Evolutionary conservation across 2,888 invertebrate genomes (phyloP), one percentile per base, ranked within the genome.

Genomic region (Galerucella calmariensis): DNA sequence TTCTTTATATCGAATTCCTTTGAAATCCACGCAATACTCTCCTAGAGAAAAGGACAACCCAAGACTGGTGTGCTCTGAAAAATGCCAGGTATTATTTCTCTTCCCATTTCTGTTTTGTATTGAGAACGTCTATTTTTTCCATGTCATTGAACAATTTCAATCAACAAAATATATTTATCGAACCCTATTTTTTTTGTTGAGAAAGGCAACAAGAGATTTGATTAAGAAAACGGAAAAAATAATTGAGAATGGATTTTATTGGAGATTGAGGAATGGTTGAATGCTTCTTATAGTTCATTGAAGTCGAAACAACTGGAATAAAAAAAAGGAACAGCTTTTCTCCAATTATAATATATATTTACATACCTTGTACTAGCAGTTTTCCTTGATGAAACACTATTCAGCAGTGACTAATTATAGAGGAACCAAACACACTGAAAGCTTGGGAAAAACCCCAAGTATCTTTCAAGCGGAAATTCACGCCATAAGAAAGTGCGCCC

Each of bases 141-240:
- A n/a, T 62, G 70, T 70, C 70, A 63, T 16, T 44, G 70, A 63
- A 51, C 70, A 63, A 70, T 63, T 70, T 16, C 41, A 70, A 70
- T 70, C 11, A 70, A 70, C 16, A 48, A 63, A 70, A 70, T 56
- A 51, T 51, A 51, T n/a, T n/a, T n/a, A n/a, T n/a, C n/a, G n/a
- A n/a, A n/a, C n/a, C n/a, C n/a, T n/a, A 27, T 58, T 59, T 35
- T 58, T 56, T 69, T n/a, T 59, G 4, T 24, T 46, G 0, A 2
- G 1, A 62, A 48, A 24, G n/a, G 61, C 8, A 27, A 35, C 8
- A 41, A 62, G 44, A 44, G 16, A 62, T 62, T 62, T 41, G 35
- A 62, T 62, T n/a, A 62, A 11, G 27, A 14, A 59, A 59, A 11
- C 20, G n/a, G n/a, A 51, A 59, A 59, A 12, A 59, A 59, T 27